Evolutionary conservation across 2,113 vertebrate species (phyloP), one percentile per base, ranked within the genome.

Genomic region (Phyllopteryx taeniolatus): DNA sequence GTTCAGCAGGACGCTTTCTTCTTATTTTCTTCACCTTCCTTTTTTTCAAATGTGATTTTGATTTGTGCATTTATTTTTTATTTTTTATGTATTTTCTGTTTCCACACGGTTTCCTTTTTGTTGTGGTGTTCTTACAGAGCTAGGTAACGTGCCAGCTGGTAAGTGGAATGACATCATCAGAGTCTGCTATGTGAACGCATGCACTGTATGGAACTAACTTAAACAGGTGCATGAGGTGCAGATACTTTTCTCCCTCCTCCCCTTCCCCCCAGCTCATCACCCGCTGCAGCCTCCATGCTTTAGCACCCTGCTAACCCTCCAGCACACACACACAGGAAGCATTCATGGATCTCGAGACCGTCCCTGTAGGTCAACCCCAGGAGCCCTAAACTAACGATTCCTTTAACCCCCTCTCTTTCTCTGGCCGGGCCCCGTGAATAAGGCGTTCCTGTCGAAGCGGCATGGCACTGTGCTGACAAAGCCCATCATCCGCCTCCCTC

Each of bases 141-240:
- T 98, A 96, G 96, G 95, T 96, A 95, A 94, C 94, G 80, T 95
- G 88, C 91, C 94, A 1, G 33, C 93, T 70, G 96, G 97, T 99
- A 94, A 99, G 97, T 99, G 94, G 92, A 77, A 87, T 64, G 70
- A 77, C 31, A 60, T 80, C 72, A 81, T 79, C 70, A 79, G 82
- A 79, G 87, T 91, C 84, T 68, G n/a, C 91, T 88, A 94, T 90
- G 81, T 85, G 77, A 96, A 98, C 96, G 96, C 84, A 72, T 75
- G 78, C 81, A 82, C 75, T 76, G 20, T 17, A 11, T 69, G 54
- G 70, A 78, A 91, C 89, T 91, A 92, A 92, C 83, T 74, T 76
- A 56, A 74, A 69, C 86, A 87, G 90, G 84, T 86, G 92, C 92
- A 93, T 93, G 91, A 90, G 86, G 85, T 83, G 80, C 86, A 65